Evolutionary conservation across 2,888 invertebrate genomes (phyloP).

Genomic region (Leptura quadrifasciata): DNA sequence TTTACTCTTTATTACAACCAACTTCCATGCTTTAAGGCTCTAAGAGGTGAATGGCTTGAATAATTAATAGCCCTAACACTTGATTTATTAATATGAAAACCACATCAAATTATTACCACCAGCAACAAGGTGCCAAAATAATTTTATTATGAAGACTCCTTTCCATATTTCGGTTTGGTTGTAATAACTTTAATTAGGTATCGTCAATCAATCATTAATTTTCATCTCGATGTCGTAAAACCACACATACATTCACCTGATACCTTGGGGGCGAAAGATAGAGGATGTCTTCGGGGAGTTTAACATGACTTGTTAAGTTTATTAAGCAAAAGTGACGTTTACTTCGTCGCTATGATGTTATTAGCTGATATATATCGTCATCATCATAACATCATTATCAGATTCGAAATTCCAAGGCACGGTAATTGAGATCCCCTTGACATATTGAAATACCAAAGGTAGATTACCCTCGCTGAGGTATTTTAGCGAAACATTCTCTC

Average conservation of each 20-base stretch:
- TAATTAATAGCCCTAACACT: too few species aligned
- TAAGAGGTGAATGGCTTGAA: too few species aligned
- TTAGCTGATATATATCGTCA: neutral
- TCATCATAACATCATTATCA: neutral
- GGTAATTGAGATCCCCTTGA: neutral
- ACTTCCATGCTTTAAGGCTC: too few species aligned
- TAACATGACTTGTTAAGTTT: neutral
- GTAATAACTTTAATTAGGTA: too few species aligned
- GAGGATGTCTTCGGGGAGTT: neutral
- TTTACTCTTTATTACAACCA: too few species aligned
- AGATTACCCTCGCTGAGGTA: neutral
- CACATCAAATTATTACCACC: too few species aligned
- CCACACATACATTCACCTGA: slow-evolving; percentile 1
- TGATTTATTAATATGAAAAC: too few species aligned
- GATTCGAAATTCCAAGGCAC: neutral
- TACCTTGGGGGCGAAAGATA: neutral
- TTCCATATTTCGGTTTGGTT: too few species aligned
- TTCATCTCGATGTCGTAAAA: neutral
- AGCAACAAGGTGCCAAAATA: too few species aligned
- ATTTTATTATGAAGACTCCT: too few species aligned
- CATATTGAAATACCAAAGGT: neutral
- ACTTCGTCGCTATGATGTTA: slow-evolving; percentile 3
- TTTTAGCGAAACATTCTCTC: neutral
- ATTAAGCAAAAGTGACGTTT: slow-evolving; percentile 10
- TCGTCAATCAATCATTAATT: neutral